Percentiles rank a stretch among this genome's conserved stretches.
Conservation (phyloP, 1,140 invertebrate genomes). For the Kradibia gibbosae region DNA sequence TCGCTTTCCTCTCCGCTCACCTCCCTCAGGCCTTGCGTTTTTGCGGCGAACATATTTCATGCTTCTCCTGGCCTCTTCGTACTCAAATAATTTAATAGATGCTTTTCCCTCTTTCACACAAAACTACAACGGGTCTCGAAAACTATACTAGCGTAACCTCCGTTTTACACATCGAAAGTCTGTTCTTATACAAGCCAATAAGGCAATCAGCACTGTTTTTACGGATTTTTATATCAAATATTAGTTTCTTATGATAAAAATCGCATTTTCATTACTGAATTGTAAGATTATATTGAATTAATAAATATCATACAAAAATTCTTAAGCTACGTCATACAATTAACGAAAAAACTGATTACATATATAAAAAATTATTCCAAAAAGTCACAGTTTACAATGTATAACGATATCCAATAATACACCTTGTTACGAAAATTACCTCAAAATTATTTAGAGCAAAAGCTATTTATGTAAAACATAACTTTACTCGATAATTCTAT, state of each 20-base stretch:
- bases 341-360: neutral
- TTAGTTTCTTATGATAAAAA: too few relatives aligned
- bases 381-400: slow-evolving; percentile 7
- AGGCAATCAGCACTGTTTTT: too few relatives aligned
- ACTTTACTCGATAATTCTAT: neutral
- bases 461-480: neutral
- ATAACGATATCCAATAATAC: slow-evolving; percentile 4
- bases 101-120: too few relatives aligned
- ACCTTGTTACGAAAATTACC: slow-evolving; percentile 19
- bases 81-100: too few relatives aligned
- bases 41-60: neutral
- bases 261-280: too few relatives aligned
- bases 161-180: too few relatives aligned
- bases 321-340: slow-evolving; percentile 41
- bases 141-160: too few relatives aligned
- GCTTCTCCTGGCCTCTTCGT: slow-evolving; percentile 24
- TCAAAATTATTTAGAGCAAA: neutral
- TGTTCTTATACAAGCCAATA: too few relatives aligned
- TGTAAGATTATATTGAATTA: too few relatives aligned
- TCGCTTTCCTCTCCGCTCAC: neutral
- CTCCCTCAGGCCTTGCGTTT: neutral
- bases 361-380: slow-evolving; percentile 10
- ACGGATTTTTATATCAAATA: too few relatives aligned
- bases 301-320: too few relatives aligned
- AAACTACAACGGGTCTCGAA: too few relatives aligned